phyloP scores from a whole-genome alignment of 2,113 vertebrate species.

The Coptodon bakossiorum region DNA sequence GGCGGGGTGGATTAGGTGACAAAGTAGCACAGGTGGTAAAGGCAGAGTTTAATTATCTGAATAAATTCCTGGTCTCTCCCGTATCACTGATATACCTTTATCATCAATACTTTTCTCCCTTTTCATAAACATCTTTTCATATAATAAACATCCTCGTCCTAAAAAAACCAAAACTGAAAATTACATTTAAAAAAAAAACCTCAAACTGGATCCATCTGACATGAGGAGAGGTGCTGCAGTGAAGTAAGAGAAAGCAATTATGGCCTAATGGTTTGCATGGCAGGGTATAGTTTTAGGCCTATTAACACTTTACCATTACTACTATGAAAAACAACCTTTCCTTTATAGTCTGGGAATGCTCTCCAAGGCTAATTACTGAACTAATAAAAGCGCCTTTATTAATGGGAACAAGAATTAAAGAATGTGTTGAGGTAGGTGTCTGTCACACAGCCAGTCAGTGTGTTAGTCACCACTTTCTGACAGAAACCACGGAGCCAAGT shows the following conservation, averaged over 20 bases:
- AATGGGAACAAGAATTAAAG: conserved; percentile 19
- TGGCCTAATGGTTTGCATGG: not conserved
- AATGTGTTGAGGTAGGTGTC: conserved; percentile 52
- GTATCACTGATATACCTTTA: not conserved
- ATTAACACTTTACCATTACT: conserved; percentile 43
- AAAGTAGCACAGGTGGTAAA: not conserved
- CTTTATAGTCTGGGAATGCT: conserved; percentile 30
- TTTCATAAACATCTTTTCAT: not conserved
- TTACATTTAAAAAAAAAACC: fast-evolving
- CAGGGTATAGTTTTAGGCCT: conserved; percentile 12
- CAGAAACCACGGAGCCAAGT: not conserved
- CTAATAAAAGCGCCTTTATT: conserved; percentile 50
- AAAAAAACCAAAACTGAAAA: not conserved
- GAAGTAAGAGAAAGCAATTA: not conserved
- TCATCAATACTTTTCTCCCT: not conserved
- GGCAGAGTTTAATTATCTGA: not conserved
- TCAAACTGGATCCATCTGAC: not conserved
- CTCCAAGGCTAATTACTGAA: conserved; percentile 19
- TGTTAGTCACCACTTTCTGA: conserved; percentile 25
- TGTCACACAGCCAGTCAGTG: conserved; percentile 44
- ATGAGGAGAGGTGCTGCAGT: not conserved
- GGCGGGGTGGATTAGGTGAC: not conserved
- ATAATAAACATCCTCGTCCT: not conserved
- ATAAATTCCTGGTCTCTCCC: not conserved
- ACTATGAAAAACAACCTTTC: conserved; percentile 34